Evolutionary conservation across 2,113 vertebrate species (phyloP), one percentile per base, ranked within the genome.

Genomic region (Anolis carolinensis): DNA sequence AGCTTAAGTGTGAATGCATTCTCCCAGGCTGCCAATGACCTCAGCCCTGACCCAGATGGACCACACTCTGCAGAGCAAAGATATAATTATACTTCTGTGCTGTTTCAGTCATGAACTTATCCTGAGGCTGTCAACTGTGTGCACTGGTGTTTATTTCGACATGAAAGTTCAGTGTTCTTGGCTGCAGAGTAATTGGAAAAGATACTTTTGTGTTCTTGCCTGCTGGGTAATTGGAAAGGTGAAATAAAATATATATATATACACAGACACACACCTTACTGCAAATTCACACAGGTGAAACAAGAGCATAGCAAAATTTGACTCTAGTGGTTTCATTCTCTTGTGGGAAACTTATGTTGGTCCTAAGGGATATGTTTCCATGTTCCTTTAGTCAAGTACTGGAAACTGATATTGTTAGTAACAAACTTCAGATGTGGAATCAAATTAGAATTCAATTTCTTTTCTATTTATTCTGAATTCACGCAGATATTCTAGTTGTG

Each of bases 121-220:
- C 85, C 1, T 0, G 52, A 92, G 79, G 25, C 71, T 91, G 84
- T 88, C 88, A 90, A 87, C 71, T 88, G 32, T 55, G 81, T 83
- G 91, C 79, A 87, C 0, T 79, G 73, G 85, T 92, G 74, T 88
- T 93, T 94, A 93, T 92, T 93, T 89, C 90, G 82, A 90, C 77
- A 87, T 25, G 30, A 44, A 89, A 87, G 84, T 91, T 93, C 86
- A 87, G 74, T 92, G 85, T 89, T 91, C 86, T 84, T 87, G 9
- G 81, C 32, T 91, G 21, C 70, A 79, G 76, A 86, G 82, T 81
- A 88, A 84, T 20, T 86, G 55, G 73, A 88, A 92, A 87, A 80
- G 73, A 82, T 76, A 81, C 79, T 81, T 86, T 81, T 86, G 59
- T 81, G 85, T 74, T 86, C 59, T 81, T 81, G 79, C 79, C 85